Base-by-base conservation (phyloP, 2,113 vertebrate species). In the Origma solitaria region DNA sequence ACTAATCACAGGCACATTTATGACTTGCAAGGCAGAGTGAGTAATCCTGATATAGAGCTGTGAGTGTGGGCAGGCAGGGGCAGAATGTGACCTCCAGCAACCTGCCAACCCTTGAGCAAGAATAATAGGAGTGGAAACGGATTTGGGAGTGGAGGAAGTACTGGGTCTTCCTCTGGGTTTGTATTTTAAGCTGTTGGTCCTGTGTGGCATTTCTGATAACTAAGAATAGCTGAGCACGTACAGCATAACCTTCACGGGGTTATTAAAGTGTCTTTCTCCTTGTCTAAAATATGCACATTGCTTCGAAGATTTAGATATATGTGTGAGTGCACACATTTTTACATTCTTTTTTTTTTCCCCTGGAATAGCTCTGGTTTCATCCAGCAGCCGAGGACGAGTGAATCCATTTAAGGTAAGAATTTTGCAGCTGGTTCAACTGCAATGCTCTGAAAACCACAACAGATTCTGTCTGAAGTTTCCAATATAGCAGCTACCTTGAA, bases 361-460 rank as follows among this genome's bases (percentile, higher is more conserved):
- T 96, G 95, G 37, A 56, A 87, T 60, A 98, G 98, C 73, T 97
- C 68, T 93, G 57, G 71, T 96, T 89, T 54, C 57, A 47, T 87
- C 92, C 57, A 96, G 89, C 95, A 98, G 95, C 97, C 97, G 97
- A 75, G 98, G 98, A 88, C 97, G 99, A 83, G 96, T 98, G 64
- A 99, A 99, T 96, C 99, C 99, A 64, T 99, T 99, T 56, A 99
- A 99, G 99, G 99, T 99, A 94, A 98, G 96, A 77, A 42, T 88
- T 87, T 92, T 95, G 38, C 65, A 72, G 60, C 58, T 92, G 47
- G 30, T 78, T 90, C 45, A 40, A 28, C 40, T 38, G 69, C 0
- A 1, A 7, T 61, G 33, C 88, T 82, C 66, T 80, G 80, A 62
- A 91, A 94, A 53, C 40, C 50, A 33, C 49, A 50, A 40, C 21